These are phyloP conservation scores for Hoplodrina blanda DNA, from an alignment of 2,888 invertebrate genomes.

Conservation along the genomic window DNA sequence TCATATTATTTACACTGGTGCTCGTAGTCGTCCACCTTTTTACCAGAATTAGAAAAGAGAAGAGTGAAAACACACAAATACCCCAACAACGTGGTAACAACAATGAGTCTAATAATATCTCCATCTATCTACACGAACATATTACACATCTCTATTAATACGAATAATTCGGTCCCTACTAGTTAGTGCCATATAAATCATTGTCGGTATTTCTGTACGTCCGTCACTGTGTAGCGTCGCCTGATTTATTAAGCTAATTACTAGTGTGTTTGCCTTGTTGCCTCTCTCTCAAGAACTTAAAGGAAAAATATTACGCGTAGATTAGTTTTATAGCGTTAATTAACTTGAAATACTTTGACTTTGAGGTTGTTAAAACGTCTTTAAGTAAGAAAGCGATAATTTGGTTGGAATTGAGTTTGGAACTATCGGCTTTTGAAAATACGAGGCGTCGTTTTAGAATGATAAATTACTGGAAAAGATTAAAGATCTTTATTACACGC, in stretches of 20 bases:
- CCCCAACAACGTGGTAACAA: constrained; percentile 3
- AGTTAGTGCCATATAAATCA: constrained; percentile 75
- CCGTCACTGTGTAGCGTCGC: constrained; percentile 73
- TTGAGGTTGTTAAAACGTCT: constrained; percentile 37
- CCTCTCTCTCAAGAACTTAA: constrained; percentile 38
- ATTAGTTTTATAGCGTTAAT: constrained; percentile 56
- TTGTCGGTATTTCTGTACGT: constrained; percentile 75
- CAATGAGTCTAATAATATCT: constrained; percentile 33
- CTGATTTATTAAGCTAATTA: constrained; percentile 84
- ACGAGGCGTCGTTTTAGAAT: constrained; percentile 23
- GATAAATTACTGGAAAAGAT: constrained; percentile 35
- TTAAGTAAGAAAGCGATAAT: constrained; percentile 51
- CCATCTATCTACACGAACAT: constrained; percentile 11
- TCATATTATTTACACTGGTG: background rate
- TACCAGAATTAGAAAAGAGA: background rate
- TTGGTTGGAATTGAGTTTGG: constrained; percentile 50
- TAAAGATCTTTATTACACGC: constrained; percentile 15
- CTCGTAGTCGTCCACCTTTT: no score
- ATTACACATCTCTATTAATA: constrained; percentile 50
- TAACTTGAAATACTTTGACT: constrained; percentile 51
- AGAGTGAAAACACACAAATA: background rate
- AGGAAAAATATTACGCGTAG: constrained; percentile 49
- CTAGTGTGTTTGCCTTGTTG: constrained; percentile 57
- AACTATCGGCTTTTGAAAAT: constrained; percentile 44
- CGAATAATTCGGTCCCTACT: constrained; percentile 46